A percentile compares a stretch with the other conserved stretches of the same genome.
Evolutionary conservation across 2,888 invertebrate species (phyloP).

Genomic region (Erebia ligea): DNA sequence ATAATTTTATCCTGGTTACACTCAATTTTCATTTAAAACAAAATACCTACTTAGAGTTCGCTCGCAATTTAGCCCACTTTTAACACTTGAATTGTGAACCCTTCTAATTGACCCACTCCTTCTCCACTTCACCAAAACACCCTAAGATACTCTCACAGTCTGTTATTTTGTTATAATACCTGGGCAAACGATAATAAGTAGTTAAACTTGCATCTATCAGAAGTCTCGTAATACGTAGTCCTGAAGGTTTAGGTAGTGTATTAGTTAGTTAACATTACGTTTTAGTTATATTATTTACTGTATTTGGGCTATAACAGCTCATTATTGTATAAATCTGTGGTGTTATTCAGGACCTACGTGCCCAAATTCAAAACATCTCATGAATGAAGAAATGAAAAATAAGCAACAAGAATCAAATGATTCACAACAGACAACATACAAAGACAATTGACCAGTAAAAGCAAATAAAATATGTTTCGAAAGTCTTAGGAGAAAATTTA

Average conservation of each 20-base stretch:
- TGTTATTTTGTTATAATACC: neutral
- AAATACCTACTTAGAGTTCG: too few species aligned
- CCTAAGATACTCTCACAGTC: neutral
- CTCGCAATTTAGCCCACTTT: neutral
- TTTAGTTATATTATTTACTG: too few species aligned
- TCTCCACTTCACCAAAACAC: neutral
- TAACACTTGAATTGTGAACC: neutral
- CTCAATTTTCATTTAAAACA: neutral
- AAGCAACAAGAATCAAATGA: slow-evolving; percentile 24
- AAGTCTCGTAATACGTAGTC: too few species aligned
- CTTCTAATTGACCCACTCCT: neutral
- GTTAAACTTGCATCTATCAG: too few species aligned
- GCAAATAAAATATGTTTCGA: slow-evolving; percentile 37
- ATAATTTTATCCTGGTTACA: too few species aligned
- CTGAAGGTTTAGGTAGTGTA: too few species aligned
- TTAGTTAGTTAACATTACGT: too few species aligned
- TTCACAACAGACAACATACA: slow-evolving; percentile 28
- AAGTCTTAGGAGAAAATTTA: slow-evolving; percentile 38
- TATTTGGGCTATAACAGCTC: neutral
- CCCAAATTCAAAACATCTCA: slow-evolving; percentile 5
- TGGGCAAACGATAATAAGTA: neutral
- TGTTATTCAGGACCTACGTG: too few species aligned
- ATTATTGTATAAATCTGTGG: neutral
- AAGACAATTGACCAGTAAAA: slow-evolving; percentile 38
- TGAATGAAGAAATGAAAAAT: slow-evolving; percentile 23